phyloP scores from a whole-genome alignment of 2,797 vertebrate species.

The Chloroceryle inda region DNA sequence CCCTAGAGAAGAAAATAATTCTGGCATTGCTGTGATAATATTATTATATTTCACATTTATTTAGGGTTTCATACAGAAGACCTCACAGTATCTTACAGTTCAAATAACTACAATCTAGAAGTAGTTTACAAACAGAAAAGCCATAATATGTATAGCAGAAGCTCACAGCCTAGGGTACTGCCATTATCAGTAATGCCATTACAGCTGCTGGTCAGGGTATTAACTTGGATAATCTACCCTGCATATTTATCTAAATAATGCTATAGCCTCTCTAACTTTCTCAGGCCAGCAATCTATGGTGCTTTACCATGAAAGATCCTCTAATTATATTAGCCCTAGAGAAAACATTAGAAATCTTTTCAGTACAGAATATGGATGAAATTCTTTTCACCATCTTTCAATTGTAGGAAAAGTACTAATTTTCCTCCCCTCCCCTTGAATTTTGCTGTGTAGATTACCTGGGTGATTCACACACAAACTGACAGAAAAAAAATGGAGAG shows the following conservation, averaged over 20 bases:
- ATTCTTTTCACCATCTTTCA: background rate
- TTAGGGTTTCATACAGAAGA: background rate
- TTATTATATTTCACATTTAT: background rate
- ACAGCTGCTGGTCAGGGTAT: background rate
- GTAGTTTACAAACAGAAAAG: background rate
- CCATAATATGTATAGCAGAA: background rate
- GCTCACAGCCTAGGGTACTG: background rate
- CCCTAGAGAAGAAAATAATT: background rate
- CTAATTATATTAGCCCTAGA: background rate
- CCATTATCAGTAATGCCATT: background rate
- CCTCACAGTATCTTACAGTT: background rate
- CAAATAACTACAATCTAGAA: background rate
- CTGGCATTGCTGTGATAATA: background rate
- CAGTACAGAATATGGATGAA: background rate
- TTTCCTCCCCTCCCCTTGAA: background rate
- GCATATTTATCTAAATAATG: background rate
- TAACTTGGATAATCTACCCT: background rate
- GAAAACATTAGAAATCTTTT: background rate
- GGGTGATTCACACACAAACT: background rate
- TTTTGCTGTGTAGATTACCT: background rate
- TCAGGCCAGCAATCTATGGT: background rate
- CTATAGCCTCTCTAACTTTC: background rate
- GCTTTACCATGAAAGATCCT: background rate
- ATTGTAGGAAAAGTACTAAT: background rate
- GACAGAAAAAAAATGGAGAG: background rate